Conservation (phyloP, 2,888 invertebrate genomes). For the Temnothorax unifasciatus region DNA sequence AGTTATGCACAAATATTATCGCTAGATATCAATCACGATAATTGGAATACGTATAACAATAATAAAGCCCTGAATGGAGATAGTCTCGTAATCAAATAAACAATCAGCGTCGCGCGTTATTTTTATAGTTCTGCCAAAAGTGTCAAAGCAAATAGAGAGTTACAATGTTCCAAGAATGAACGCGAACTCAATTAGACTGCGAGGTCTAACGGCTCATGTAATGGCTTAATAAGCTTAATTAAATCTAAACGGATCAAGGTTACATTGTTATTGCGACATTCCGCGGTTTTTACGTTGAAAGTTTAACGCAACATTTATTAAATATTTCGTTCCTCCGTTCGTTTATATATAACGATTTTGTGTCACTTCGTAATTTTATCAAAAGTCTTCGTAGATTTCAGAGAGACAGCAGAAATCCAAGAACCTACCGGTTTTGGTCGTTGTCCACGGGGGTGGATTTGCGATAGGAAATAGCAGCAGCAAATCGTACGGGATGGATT, state of each 20-base stretch:
- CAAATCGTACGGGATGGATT: conserved; percentile 75
- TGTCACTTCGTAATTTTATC: not conserved
- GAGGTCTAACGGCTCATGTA: conserved; percentile 65
- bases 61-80: not conserved
- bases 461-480: conserved; percentile 75
- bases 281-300: not conserved
- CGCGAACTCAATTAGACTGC: conserved; percentile 70
- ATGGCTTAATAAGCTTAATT: conserved; percentile 66
- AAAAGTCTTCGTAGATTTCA: conserved; percentile 62
- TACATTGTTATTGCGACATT: conserved; percentile 2
- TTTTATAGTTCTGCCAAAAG: not conserved
- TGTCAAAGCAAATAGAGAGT: not conserved
- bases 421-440: conserved; percentile 80
- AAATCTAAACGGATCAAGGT: conserved; percentile 70
- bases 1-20: not conserved
- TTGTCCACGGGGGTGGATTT: conserved; percentile 79
- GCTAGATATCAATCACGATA: not conserved
- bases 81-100: not conserved
- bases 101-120: not conserved
- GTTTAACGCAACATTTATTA: not conserved
- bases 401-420: not conserved
- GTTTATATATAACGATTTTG: not conserved
- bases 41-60: not conserved
- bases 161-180: conserved; percentile 43
- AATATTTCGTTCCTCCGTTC: not conserved